Conservation (phyloP, 2,888 invertebrate genomes). For the Linnaemya vulpina region DNA sequence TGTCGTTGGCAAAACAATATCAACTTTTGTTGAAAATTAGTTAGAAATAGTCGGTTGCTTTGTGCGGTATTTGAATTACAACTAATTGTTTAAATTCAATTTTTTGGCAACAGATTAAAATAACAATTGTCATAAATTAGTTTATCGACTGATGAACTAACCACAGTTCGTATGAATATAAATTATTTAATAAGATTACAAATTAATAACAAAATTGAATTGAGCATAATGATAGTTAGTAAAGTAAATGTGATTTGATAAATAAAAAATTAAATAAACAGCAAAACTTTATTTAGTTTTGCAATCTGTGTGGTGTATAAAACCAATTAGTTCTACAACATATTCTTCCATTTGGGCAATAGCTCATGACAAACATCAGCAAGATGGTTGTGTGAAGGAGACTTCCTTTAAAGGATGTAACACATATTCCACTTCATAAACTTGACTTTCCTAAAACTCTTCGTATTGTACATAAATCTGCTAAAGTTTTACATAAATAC, state of each 20-base stretch:
- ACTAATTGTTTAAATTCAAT: neutral
- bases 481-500: neutral
- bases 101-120: conserved; percentile 1
- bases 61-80: neutral
- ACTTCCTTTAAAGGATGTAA: neutral
- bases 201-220: conserved; percentile 26
- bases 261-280: neutral
- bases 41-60: neutral
- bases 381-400: neutral
- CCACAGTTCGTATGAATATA: neutral
- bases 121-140: conserved; percentile 1
- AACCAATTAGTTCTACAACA: no score
- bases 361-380: neutral
- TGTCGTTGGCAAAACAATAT: neutral
- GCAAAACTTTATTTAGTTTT: neutral
- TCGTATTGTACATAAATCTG: neutral
- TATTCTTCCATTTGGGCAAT: neutral
- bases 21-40: neutral
- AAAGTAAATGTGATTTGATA: no score
- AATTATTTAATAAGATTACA: conserved; percentile 2
- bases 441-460: neutral
- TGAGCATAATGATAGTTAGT: neutral
- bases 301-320: neutral
- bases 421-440: neutral
- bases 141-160: neutral